These are phyloP conservation scores for Elegia similella DNA, from an alignment of 2,888 invertebrate genomes.

Conservation along the genomic window DNA sequence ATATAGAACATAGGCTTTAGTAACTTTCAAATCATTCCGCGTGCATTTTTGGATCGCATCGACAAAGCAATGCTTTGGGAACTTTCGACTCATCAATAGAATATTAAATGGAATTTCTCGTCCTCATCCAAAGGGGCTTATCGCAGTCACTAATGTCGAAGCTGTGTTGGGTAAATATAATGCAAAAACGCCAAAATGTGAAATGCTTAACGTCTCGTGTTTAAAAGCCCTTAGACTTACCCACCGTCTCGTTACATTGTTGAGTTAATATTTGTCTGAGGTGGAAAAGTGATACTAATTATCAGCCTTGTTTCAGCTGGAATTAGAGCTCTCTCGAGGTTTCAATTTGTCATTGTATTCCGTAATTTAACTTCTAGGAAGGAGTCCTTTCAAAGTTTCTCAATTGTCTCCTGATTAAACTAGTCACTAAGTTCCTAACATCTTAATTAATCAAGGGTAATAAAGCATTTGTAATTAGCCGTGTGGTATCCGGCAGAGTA, in stretches of 20 bases:
- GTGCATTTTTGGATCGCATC: too few species aligned
- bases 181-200: too few species aligned
- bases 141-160: too few species aligned
- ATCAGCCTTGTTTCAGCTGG: conserved; percentile 2
- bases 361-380: conserved; percentile 10
- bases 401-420: conserved; percentile 13
- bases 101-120: too few species aligned
- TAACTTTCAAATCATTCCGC: too few species aligned
- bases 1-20: too few species aligned
- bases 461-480: conserved; percentile 11
- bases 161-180: too few species aligned
- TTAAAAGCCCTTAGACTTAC: conserved; percentile 3
- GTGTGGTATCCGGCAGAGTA: too few species aligned
- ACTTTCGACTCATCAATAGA: too few species aligned
- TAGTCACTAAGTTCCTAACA: conserved; percentile 13
- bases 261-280: conserved; percentile 5
- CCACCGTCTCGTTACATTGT: conserved; percentile 20
- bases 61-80: too few species aligned
- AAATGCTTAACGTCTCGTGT: neutral
- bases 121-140: too few species aligned
- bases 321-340: conserved; percentile 1
- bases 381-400: neutral
- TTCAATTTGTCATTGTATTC: conserved; percentile 14
- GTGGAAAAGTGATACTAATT: conserved; percentile 9
- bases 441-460: conserved; percentile 11